Percentiles rank a stretch among this genome's conserved stretches.
These are phyloP conservation scores for Serinus canaria DNA, from an alignment of 2,113 vertebrate genomes.

Conservation along the genomic window DNA sequence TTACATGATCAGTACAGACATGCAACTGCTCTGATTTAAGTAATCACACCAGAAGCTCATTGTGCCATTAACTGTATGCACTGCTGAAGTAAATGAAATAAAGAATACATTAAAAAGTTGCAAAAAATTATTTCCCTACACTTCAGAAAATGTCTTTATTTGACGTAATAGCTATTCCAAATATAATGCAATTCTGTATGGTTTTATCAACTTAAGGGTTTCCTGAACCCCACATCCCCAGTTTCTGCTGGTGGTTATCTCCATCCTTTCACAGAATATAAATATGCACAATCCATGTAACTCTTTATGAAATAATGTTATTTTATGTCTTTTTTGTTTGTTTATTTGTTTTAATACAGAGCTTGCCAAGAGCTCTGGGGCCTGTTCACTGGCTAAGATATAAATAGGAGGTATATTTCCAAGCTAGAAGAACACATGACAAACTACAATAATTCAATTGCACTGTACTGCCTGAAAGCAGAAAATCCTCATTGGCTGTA, in stretches of 20 bases:
- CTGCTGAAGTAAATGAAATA: neutral
- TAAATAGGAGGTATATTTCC: neutral
- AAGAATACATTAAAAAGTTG: neutral
- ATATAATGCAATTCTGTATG: neutral
- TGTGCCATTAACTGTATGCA: neutral
- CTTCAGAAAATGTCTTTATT: neutral
- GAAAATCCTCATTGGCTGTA: neutral
- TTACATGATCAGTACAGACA: neutral
- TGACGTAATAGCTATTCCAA: neutral
- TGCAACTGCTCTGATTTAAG: neutral
- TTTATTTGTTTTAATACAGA: neutral
- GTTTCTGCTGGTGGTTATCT: neutral
- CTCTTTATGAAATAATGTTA: neutral
- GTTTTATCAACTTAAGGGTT: neutral
- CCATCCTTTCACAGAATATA: neutral
- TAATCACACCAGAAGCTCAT: neutral
- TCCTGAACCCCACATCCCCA: rapidly evolving
- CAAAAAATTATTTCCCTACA: neutral
- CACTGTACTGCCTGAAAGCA: neutral
- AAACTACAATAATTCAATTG: neutral
- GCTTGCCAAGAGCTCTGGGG: neutral
- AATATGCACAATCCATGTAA: neutral
- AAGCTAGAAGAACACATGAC: neutral
- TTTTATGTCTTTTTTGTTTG: neutral
- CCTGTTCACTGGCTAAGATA: neutral